A percentile compares a stretch with the other conserved stretches of the same genome.
phyloP scores from a whole-genome alignment of 1,140 invertebrate species.

The Drosophila varians region DNA sequence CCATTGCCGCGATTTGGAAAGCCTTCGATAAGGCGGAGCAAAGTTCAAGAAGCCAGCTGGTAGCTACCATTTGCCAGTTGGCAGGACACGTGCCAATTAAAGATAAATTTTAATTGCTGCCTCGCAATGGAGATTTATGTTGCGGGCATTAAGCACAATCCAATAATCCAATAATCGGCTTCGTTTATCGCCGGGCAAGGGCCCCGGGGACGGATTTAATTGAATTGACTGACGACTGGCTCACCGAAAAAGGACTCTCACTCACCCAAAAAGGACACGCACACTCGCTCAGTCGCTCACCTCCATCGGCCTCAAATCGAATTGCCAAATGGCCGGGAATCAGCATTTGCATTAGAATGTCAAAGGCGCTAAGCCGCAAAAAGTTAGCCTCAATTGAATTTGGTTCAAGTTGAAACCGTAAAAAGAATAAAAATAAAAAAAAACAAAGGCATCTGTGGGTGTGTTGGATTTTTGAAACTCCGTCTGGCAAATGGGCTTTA shows the following conservation, averaged over 20 bases:
- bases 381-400: slow-evolving; percentile 60
- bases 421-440: not conserved
- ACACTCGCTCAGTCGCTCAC: too few relatives aligned
- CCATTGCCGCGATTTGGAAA: not conserved
- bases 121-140: slow-evolving; percentile 73
- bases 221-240: slow-evolving; percentile 33
- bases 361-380: slow-evolving; percentile 50
- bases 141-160: slow-evolving; percentile 48
- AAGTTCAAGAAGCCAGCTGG: slow-evolving; percentile 56
- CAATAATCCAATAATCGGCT: slow-evolving; percentile 40
- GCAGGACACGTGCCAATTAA: slow-evolving; percentile 65
- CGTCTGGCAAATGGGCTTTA: slow-evolving; percentile 20
- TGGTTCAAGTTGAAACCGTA: slow-evolving; percentile 14
- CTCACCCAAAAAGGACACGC: not conserved
- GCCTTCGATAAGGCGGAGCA: slow-evolving; percentile 50
- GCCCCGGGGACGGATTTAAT: slow-evolving; percentile 33
- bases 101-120: slow-evolving; percentile 77
- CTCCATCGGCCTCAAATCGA: slow-evolving; percentile 12
- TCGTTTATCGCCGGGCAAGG: slow-evolving; percentile 5
- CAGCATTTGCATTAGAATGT: slow-evolving; percentile 51
- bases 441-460: not conserved
- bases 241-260: not conserved
- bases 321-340: slow-evolving; percentile 37
- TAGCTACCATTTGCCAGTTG: slow-evolving; percentile 1
- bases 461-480: not conserved